phyloP scores from a whole-genome alignment of 2,113 vertebrate genomes.

The Alligator sinensis region DNA sequence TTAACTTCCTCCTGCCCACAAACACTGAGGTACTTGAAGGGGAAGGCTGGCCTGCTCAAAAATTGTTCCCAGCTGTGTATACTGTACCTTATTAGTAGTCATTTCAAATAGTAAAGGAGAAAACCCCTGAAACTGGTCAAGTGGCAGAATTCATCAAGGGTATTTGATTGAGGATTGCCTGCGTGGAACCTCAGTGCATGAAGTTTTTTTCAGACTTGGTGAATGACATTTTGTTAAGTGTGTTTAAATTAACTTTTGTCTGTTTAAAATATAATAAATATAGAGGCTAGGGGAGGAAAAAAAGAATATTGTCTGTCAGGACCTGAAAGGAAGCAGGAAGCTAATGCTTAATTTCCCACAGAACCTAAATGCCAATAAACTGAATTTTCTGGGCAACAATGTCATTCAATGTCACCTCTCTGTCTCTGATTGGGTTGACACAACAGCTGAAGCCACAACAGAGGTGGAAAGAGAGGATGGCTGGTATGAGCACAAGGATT shows the following conservation, averaged over 20 bases:
- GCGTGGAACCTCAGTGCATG: neutral
- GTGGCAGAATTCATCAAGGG: neutral
- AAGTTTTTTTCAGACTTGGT: neutral
- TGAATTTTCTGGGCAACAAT: neutral
- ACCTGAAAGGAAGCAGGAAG: neutral
- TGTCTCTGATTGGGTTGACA: neutral
- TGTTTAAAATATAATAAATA: neutral
- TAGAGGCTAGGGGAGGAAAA: neutral
- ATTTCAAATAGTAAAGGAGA: neutral
- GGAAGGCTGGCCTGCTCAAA: neutral
- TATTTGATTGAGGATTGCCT: neutral
- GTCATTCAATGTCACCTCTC: neutral
- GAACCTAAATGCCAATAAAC: neutral
- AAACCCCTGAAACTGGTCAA: neutral
- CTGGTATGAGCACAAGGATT: slow-evolving; percentile 40
- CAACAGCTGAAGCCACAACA: slow-evolving; percentile 58
- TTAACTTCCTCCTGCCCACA: neutral
- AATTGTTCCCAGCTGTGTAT: neutral
- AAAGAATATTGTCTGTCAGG: neutral
- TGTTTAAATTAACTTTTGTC: neutral
- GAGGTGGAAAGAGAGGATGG: slow-evolving; percentile 31
- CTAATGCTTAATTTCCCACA: neutral
- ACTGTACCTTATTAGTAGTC: neutral
- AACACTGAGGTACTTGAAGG: neutral
- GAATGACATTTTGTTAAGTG: neutral